Base-by-base conservation (phyloP, 2,888 invertebrate genomes). In the Lasioglossum oenotherae region DNA sequence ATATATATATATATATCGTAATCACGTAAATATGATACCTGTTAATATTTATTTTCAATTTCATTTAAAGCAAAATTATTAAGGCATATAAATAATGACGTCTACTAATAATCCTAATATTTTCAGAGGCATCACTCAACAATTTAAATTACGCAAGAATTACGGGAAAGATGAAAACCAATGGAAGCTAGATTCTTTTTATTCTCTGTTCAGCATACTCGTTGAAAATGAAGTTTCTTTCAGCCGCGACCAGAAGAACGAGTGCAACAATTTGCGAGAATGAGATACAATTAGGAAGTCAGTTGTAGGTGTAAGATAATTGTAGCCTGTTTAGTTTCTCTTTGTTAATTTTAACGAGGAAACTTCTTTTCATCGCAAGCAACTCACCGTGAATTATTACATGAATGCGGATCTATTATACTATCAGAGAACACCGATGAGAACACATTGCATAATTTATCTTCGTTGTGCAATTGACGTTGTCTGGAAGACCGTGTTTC, bases 341-440 rank as follows among this genome's bases (percentile, higher is more conserved):
- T 79, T 79, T 85, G 79, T 84, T 79, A 78, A 67, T 79, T 72
- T 83, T 84, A 85, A 85, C 79, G 84, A 85, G 84, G 78, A 14
- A 27, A 60, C 72, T 72, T 84, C 79, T 79, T 79, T 78, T 73
- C 72, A 60, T 67, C 31, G 41, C 4, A 16, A 46, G 44, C 14
- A 73, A 46, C 72, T n/a, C 53, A n/a, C 35, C 53, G 84, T 46
- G 46, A 78, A 84, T 85, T 75, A 76, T 79, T 78, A 79, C 75
- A 38, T 23, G 49, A 74, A 57, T 35, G 72, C 72, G 53, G 27
- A 53, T 67, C 49, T 72, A 41, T 78, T 44, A 72, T 38, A 23
- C 31, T 14, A 46, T 8, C 35, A 60, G 69, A 35, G 44, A 57
- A 46, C 38, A 38, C 19, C 67, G 60, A 46, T 41, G 57, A 41